Conservation (phyloP, 2,113 vertebrate species). For the Cricetomys ansorgei region DNA sequence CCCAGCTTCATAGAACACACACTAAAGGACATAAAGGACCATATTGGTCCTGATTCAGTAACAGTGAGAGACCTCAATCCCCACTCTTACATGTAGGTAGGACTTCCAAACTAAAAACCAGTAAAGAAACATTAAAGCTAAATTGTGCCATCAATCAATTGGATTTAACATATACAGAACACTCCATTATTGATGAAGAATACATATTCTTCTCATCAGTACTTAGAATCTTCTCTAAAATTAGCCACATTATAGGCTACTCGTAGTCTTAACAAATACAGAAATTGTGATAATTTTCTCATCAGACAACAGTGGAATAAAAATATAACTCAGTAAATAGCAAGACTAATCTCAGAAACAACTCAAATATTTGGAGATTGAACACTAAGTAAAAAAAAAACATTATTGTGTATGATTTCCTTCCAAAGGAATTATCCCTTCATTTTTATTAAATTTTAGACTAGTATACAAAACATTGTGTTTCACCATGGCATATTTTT, state of each 20-base stretch:
- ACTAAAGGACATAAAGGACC: neutral
- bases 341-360: neutral
- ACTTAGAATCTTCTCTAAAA: neutral
- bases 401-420: neutral
- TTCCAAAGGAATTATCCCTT: neutral
- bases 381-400: neutral
- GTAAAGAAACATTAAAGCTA: neutral
- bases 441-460: neutral
- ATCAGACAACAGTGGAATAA: neutral
- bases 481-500: neutral
- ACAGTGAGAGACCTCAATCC: too few species aligned
- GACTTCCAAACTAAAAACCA: neutral
- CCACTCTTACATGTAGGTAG: too few species aligned
- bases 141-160: neutral
- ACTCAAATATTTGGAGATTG: neutral
- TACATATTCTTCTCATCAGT: neutral
- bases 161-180: neutral
- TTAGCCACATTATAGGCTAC: neutral
- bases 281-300: neutral
- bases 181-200: too few species aligned
- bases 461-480: neutral
- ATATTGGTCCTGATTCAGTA: neutral
- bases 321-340: neutral
- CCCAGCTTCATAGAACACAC: neutral
- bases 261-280: neutral